Evolutionary conservation across 2,888 invertebrate species (phyloP), one percentile per base, ranked within the genome.

Genomic region (Papilio gigon): DNA sequence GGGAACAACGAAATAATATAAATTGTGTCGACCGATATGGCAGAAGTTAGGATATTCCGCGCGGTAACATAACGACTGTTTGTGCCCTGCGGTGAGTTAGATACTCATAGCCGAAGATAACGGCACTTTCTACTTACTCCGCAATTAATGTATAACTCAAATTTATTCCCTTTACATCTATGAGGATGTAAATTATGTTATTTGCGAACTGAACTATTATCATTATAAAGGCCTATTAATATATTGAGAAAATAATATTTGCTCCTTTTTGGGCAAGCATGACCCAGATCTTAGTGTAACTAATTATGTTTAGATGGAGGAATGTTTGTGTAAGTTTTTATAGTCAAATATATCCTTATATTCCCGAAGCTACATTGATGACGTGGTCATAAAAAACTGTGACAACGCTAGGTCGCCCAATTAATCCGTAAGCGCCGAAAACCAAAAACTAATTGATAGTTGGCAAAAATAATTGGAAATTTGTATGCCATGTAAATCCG

Each of bases 381-480:
- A 50, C 50, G n/a, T 30, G n/a, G 9, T 3, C 17, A 1, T 6
- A 30, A 20, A 53, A 25, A 65, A 65, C 8, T 35, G 58, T 44
- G 59, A 11, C 59, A 65, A 3, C 44, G 59, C 30, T 56, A 56
- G 33, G 44, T 44, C 33, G 42, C 22, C 59, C 59, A 59, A 59
- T 65, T 65, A 65, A 22, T 42, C 17, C 44, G 35, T 14, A 25
- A 35, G 27, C 59, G 4, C 22, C 8, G 27, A 67, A 17, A 60
- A 67, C 11, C 27, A 17, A 62, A 67, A 67, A 67, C 60, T 61
- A 67, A 67, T 67, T 62, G 67, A 61, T 50, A 61, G 61, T 35
- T 56, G 62, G 67, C 67, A 62, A 20, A 53, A 35, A 62, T 60
- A 25, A 60, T 62, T 62, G 33, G 37, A 40, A 1, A 25, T 62